Evolutionary conservation across 2,797 vertebrate genomes (phyloP).

Genomic region (Sebastes reedi): DNA sequence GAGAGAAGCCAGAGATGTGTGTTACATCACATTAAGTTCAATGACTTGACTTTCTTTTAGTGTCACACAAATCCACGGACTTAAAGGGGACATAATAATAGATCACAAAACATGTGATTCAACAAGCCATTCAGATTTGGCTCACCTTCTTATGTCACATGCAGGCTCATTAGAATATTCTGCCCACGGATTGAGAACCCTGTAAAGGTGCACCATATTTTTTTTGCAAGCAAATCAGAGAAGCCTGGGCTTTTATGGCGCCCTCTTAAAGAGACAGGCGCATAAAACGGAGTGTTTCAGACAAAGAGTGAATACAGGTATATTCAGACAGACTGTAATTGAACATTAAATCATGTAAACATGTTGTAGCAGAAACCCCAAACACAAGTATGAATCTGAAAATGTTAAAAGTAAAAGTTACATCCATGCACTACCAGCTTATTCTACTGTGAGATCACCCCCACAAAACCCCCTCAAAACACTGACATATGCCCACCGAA

Average conservation of each 20-base stretch:
- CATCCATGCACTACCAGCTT: neutral
- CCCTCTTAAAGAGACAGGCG: too few species aligned
- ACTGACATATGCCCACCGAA: constrained; percentile 64
- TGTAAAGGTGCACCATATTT: too few species aligned
- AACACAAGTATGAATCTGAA: neutral
- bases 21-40: too few species aligned
- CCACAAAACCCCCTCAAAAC: constrained; percentile 5
- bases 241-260: too few species aligned
- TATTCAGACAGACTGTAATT: neutral
- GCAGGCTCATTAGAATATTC: too few species aligned
- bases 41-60: too few species aligned
- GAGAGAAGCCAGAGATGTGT: too few species aligned
- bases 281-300: neutral
- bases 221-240: too few species aligned
- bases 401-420: neutral
- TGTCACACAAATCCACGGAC: neutral
- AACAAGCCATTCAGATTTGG: too few species aligned
- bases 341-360: neutral
- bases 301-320: neutral
- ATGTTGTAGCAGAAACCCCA: neutral
- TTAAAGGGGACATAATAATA: neutral
- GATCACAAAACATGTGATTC: too few species aligned
- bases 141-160: too few species aligned
- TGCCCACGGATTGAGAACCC: too few species aligned
- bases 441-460: neutral